phyloP scores from a whole-genome alignment of 2,797 vertebrate species.

The Sternarchorhynchus goeldii region DNA sequence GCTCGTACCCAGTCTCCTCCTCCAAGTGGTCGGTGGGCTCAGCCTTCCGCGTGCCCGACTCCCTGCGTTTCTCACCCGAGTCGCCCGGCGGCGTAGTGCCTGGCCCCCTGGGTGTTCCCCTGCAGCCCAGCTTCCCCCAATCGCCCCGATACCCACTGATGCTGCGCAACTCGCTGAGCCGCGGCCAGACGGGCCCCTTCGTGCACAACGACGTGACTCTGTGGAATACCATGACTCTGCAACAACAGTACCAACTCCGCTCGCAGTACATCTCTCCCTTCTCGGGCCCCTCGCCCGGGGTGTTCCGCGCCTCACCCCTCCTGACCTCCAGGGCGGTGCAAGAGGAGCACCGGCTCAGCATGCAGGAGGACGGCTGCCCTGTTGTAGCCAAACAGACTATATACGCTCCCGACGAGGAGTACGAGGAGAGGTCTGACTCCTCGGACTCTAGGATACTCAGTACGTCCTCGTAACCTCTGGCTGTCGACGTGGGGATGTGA shows the following conservation, averaged over 20 bases:
- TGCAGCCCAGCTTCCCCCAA: slow-evolving; percentile 93
- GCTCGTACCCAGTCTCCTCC: slow-evolving; percentile 88
- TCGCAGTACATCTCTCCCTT: slow-evolving; percentile 94
- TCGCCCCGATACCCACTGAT: slow-evolving; percentile 92
- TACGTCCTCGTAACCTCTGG: slow-evolving; percentile 80
- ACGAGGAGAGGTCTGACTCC: slow-evolving; percentile 93
- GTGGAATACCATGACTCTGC: slow-evolving; percentile 97
- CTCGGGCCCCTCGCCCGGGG: slow-evolving; percentile 73
- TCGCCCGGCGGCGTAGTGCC: slow-evolving; percentile 75
- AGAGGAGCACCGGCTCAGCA: slow-evolving; percentile 86
- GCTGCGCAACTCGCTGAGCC: slow-evolving; percentile 90
- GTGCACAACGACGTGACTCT: slow-evolving; percentile 91
- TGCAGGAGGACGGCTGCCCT: slow-evolving; percentile 85
- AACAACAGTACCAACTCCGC: slow-evolving; percentile 96
- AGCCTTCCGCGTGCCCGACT: slow-evolving; percentile 93
- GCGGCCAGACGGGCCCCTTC: slow-evolving; percentile 87
- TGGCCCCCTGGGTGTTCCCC: slow-evolving; percentile 81
- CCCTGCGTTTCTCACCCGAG: slow-evolving; percentile 86
- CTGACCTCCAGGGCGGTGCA: slow-evolving; percentile 76
- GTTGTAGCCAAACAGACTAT: slow-evolving; percentile 86
- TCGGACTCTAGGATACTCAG: slow-evolving; percentile 92
- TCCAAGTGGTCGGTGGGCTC: slow-evolving; percentile 98
- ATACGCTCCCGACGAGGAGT: slow-evolving; percentile 92
- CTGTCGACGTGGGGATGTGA: slow-evolving; percentile 1
- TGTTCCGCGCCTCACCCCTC: slow-evolving; percentile 88